phyloP scores from a whole-genome alignment of 2,113 vertebrate species.

The Mobula hypostoma region DNA sequence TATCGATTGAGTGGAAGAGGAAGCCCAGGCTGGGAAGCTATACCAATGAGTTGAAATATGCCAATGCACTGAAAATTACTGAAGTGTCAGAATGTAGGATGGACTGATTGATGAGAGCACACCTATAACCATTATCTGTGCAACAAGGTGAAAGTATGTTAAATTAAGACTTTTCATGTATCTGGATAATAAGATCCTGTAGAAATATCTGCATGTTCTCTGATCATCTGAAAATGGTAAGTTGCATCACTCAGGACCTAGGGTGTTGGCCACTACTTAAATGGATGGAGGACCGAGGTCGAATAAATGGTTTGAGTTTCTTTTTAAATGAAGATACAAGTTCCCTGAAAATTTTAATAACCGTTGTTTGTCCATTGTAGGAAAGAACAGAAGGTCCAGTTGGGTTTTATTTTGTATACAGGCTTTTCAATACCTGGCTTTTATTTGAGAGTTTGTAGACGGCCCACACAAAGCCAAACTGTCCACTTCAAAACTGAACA shows the following conservation, averaged over 20 bases:
- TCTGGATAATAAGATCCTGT: not conserved
- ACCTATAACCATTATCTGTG: not conserved
- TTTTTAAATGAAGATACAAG: not conserved
- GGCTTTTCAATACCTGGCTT: not conserved
- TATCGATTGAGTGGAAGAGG: not conserved
- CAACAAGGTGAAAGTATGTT: not conserved
- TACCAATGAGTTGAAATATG: not conserved
- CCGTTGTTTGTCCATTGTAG: not conserved
- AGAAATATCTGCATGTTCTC: not conserved
- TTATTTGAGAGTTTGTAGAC: slow-evolving; percentile 18
- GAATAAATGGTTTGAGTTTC: not conserved
- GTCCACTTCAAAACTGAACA: not conserved
- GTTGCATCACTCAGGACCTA: no score
- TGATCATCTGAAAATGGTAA: not conserved
- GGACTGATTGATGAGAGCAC: not conserved
- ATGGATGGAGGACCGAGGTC: not conserved
- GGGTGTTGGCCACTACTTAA: not conserved
- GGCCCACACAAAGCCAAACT: not conserved
- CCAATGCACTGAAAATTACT: not conserved
- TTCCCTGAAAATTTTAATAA: not conserved
- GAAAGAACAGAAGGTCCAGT: not conserved
- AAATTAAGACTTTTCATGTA: not conserved
- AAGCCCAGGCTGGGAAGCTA: not conserved
- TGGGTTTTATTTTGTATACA: not conserved
- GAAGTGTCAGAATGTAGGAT: not conserved